phyloP scores from a whole-genome alignment of 2,113 vertebrate species.

The Eonycteris spelaea region DNA sequence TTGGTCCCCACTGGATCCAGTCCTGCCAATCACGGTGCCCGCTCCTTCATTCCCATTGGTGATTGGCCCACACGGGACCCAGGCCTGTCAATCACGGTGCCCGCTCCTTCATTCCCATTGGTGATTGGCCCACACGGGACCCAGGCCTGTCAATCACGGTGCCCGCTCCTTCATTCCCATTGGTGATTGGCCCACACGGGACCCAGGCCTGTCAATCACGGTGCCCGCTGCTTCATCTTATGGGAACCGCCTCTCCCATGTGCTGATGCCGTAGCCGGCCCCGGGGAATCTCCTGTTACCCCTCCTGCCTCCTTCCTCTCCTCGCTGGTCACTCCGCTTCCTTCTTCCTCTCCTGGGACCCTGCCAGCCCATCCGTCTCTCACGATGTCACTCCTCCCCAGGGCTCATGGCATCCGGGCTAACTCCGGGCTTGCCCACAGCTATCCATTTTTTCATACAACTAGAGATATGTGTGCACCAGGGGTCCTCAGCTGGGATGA shows the following conservation, averaged over 20 bases:
- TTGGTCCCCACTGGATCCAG: neutral
- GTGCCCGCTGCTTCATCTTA: neutral
- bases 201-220: no score
- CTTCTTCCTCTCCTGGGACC: neutral
- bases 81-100: neutral
- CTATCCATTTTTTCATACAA: neutral
- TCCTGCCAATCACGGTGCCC: neutral
- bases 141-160: neutral
- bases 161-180: no score
- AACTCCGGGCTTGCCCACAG: neutral
- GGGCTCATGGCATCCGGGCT: neutral
- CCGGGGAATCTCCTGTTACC: neutral
- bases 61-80: no score
- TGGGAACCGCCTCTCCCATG: neutral
- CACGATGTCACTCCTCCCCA: neutral
- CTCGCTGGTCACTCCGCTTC: neutral
- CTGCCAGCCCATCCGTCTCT: neutral
- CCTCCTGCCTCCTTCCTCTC: neutral
- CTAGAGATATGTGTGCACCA: neutral
- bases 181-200: no score
- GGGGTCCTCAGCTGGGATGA: neutral
- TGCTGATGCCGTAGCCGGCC: neutral
- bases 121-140: no score
- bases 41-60: no score
- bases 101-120: no score